Percentiles rank a stretch among this genome's conserved stretches.
Evolutionary conservation across 2,888 invertebrate species (phyloP).

Genomic region (Limnephilus marmoratus): DNA sequence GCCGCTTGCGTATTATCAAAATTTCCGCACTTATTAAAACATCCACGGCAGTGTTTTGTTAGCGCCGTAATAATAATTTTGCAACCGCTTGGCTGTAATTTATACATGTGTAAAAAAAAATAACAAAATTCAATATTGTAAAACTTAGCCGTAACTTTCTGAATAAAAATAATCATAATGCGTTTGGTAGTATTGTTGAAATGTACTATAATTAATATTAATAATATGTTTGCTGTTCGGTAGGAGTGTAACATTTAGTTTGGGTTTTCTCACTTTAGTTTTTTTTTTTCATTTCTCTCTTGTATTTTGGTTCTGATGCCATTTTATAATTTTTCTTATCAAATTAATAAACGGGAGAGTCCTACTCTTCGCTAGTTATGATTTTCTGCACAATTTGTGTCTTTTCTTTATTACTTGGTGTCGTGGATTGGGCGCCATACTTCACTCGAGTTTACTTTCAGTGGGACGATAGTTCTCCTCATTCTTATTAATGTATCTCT

Average conservation of each 20-base stretch:
- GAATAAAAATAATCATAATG: conserved; percentile 17
- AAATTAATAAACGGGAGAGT: not conserved
- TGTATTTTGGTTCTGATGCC: not conserved
- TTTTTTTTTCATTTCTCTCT: not conserved
- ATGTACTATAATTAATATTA: not conserved
- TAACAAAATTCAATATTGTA: conserved; percentile 7
- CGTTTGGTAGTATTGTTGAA: conserved; percentile 2
- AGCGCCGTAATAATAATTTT: not conserved
- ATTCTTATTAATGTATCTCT: not conserved
- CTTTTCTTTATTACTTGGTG: not conserved
- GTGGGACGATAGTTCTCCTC: not conserved
- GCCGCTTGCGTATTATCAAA: not conserved
- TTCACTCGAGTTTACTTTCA: not conserved
- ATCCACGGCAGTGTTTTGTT: not conserved
- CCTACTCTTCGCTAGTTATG: not conserved
- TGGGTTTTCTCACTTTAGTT: conserved; percentile 25
- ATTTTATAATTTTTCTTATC: not conserved
- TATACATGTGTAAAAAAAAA: not conserved
- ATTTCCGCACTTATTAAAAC: not conserved
- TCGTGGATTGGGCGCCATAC: not conserved
- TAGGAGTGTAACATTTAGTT: conserved; percentile 32
- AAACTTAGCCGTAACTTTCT: conserved; percentile 16
- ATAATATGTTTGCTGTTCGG: conserved; percentile 3
- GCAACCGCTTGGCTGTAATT: conserved; percentile 20
- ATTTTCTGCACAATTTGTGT: not conserved